A percentile compares a stretch with the other conserved stretches of the same genome.
Evolutionary conservation across 2,113 vertebrate genomes (phyloP).

Genomic region (Odontophorus gujanensis): DNA sequence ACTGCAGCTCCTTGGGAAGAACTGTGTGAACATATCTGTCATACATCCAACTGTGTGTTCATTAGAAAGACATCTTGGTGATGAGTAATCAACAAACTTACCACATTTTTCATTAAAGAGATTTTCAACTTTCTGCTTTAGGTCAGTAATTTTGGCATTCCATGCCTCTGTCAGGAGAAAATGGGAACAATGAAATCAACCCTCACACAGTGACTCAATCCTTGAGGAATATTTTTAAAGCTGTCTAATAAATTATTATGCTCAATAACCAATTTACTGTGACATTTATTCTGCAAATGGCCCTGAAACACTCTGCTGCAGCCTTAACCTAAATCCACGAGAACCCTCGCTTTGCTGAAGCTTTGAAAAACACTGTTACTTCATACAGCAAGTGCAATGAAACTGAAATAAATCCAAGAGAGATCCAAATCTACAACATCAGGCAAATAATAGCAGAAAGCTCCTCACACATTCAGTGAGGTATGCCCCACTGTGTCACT

Average conservation of each 20-base stretch:
- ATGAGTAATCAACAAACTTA: conserved; percentile 56
- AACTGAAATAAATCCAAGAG: not conserved
- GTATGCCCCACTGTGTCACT: not conserved
- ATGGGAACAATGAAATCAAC: conserved; percentile 2
- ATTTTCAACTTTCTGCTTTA: conserved; percentile 82
- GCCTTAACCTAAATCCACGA: not conserved
- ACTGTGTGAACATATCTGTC: not conserved
- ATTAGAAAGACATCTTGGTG: not conserved
- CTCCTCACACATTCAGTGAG: not conserved
- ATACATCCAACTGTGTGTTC: not conserved
- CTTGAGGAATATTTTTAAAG: not conserved
- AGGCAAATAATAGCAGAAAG: not conserved
- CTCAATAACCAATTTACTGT: not conserved
- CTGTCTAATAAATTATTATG: not conserved
- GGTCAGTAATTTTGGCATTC: conserved; percentile 82
- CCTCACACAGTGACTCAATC: not conserved
- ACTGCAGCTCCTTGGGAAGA: not conserved
- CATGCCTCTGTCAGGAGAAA: conserved; percentile 77
- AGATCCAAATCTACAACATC: not conserved
- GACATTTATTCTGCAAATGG: not conserved
- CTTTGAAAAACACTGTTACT: not conserved
- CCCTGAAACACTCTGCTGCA: not conserved
- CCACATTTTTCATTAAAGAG: conserved; percentile 85
- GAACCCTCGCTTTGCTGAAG: not conserved
- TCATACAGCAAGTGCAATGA: not conserved